Evolutionary conservation across 2,888 invertebrate genomes (phyloP), one percentile per base, ranked within the genome.

Genomic region (Ellobium chinense): DNA sequence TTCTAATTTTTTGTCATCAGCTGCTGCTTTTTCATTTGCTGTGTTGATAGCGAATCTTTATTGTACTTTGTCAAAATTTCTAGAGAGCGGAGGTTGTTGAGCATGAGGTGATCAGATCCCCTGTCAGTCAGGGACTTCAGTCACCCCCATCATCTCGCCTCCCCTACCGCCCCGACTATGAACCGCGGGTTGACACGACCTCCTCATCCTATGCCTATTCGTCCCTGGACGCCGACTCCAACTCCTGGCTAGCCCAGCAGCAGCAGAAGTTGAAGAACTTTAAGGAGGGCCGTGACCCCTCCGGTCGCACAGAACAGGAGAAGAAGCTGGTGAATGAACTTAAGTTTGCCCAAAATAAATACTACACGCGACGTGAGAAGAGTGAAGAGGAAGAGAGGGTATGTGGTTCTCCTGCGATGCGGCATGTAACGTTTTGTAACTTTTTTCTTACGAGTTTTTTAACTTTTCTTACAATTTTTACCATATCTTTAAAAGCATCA

Each of bases 271-370:
- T 93, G 81, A 87, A 83, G 34, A 78, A 85, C 60, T 86, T 85
- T 84, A 81, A 84, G n/a, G 88, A 89, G 37, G 89, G 85, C 65
- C 86, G 84, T 46, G 87, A 85, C 84, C 84, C 85, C 46, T 72
- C 72, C 24, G 83, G 83, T n/a, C 83, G 81, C 79, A 85, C 87
- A 9, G 86, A 87, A 62, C 91, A 91, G 78, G 97, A 97, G 84
- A 97, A 97, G 92, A 96, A 97, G 94, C 96, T 96, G 93, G 95
- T 96, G 91, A 96, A 96, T 56, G 94, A 94, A 88, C 89, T 94
- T 72, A 89, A 92, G 84, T 90, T 90, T 58, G 90, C 90, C 37
- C 91, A 92, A 84, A 88, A 88, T 79, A 88, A 87, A 84, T 89
- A 89, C 83, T 94, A 95, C 34, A 94, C 95, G 21, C 95, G 94